Base-by-base conservation (phyloP, 1,140 invertebrate genomes). In the Nylanderia fulva region DNA sequence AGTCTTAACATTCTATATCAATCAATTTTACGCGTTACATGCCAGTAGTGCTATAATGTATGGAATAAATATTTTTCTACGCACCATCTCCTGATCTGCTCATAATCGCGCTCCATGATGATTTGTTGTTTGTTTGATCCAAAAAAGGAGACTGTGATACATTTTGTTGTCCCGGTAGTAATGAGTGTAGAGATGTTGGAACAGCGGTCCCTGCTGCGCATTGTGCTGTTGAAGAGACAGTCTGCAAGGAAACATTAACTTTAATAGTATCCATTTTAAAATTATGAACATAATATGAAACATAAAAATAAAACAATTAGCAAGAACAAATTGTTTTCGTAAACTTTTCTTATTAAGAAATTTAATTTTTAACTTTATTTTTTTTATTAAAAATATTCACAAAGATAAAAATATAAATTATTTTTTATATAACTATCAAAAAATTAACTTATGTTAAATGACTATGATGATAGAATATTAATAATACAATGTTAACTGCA, bases 71-170 rank as follows among this genome's bases (percentile, higher is more conserved):
- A 45, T 68, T 21, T 61, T 58, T 48, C 9, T 42, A 69, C 75
- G 13, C 76, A 90, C 90, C 92, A 86, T 95, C 95, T 93, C 94
- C 95, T 91, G 94, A 93, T 93, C 93, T 93, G 92, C 92, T 94
- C 94, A 95, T 96, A 87, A 96, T 95, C 80, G 95, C 94, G 86
- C 95, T 96, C 95, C 95, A 96, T 94, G 95, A 93, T 91, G 94
- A 95, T 92, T 96, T 96, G 94, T 93, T 95, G 85, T 92, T 93
- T 88, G 88, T 61, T 87, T 94, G 95, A 82, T 92, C 90, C 88
- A 92, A 88, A 92, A 94, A 93, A 84, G 91, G 86, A 87, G 92
- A 64, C 75, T 93, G 93, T 86, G 92, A 87, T 74, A 85, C 92
- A 88, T 88, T 91, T 93, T 93, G 93, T 90, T 94, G 94, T 79